phyloP scores from a whole-genome alignment of 2,113 vertebrate genomes.

The Catharus fuscescens region DNA sequence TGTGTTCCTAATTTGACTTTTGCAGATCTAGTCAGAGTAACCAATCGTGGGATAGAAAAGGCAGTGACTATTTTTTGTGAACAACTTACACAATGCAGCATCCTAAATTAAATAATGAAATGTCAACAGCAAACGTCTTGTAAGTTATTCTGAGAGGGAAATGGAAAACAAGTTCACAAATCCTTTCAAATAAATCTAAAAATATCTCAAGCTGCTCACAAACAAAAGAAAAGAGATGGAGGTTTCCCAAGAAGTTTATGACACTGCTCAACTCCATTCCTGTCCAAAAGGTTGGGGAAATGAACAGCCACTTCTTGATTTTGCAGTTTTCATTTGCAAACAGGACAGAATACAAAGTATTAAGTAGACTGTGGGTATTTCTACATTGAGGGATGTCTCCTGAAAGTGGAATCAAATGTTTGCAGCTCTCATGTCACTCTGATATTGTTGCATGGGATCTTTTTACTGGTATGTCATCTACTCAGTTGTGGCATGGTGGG shows the following conservation, averaged over 20 bases:
- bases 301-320: background rate
- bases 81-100: background rate
- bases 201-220: background rate
- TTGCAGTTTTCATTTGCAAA: background rate
- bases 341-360: background rate
- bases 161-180: background rate
- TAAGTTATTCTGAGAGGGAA: background rate
- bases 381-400: background rate
- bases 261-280: background rate
- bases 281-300: background rate
- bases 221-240: background rate
- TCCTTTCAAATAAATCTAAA: background rate
- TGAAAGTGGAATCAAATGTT: background rate
- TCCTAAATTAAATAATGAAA: background rate
- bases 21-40: background rate
- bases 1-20: background rate
- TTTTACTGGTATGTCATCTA: background rate
- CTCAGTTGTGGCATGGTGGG: background rate
- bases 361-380: background rate
- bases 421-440: background rate
- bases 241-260: background rate
- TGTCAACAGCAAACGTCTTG: background rate
- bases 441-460: background rate
- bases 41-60: background rate
- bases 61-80: background rate